Conservation (phyloP, 2,113 vertebrate genomes). For the Propithecus coquereli region DNA sequence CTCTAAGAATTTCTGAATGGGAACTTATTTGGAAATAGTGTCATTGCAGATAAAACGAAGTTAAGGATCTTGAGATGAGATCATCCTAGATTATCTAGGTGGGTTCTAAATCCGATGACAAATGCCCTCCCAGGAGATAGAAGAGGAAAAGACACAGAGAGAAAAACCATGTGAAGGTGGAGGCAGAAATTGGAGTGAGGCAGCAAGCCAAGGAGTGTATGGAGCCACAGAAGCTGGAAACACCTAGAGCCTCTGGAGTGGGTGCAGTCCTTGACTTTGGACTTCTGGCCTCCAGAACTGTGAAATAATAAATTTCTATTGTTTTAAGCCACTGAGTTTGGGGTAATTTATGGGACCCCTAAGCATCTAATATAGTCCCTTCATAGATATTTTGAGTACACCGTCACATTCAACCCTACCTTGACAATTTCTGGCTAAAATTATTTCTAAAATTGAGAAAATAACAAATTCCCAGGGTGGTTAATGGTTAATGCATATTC, state of each 20-base stretch:
- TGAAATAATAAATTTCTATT: not conserved
- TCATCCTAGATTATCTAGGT: not conserved
- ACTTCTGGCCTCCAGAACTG: not conserved
- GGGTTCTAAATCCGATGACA: not conserved
- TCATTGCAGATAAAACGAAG: not conserved
- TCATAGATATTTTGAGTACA: not conserved
- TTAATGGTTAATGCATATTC: not conserved
- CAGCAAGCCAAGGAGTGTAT: not conserved
- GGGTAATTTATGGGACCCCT: not conserved
- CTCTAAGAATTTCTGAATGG: not conserved
- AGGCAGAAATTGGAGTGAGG: not conserved
- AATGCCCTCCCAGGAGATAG: not conserved
- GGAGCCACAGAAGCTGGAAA: not conserved
- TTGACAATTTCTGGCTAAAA: not conserved
- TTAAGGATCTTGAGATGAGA: not conserved
- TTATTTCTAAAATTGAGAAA: not conserved
- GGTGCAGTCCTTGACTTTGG: accelerated
- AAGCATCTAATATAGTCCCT: not conserved
- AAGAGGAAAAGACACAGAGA: not conserved
- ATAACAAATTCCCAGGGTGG: not conserved
- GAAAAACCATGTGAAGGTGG: not conserved
- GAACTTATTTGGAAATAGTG: not conserved
- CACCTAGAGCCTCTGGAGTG: too few relatives aligned
- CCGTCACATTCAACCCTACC: not conserved
- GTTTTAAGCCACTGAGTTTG: not conserved